Percentiles rank a stretch among this genome's conserved stretches.
phyloP scores from a whole-genome alignment of 2,113 vertebrate genomes.

The Opisthocomus hoazin region DNA sequence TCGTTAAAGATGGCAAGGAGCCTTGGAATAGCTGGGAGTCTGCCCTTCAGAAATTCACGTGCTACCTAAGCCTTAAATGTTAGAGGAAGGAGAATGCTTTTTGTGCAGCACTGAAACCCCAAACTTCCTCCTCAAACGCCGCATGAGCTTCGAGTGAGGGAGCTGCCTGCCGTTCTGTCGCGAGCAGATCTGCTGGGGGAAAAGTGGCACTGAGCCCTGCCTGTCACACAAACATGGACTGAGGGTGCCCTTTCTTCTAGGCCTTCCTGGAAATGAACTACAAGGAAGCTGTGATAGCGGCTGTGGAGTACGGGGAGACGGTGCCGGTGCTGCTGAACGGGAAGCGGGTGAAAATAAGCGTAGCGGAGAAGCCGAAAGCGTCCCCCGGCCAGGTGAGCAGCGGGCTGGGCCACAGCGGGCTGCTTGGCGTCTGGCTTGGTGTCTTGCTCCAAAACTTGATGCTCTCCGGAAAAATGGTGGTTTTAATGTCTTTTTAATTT shows the following conservation, averaged over 20 bases:
- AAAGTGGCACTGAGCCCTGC: neutral
- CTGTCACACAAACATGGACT: neutral
- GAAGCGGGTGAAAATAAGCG: constrained; percentile 56
- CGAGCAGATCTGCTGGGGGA: neutral
- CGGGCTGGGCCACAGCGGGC: too few relatives aligned
- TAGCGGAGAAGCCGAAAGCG: constrained; percentile 50
- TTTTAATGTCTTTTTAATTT: neutral
- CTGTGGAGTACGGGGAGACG: constrained; percentile 64
- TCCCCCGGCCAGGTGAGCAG: neutral
- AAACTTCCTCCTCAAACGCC: neutral
- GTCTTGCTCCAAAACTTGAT: neutral
- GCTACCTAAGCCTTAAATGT: neutral
- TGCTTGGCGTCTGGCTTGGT: too few relatives aligned
- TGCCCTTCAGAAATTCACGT: neutral
- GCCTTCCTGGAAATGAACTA: constrained; percentile 77
- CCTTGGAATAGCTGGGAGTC: neutral
- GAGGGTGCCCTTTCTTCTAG: constrained; percentile 13
- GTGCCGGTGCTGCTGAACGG: constrained; percentile 68
- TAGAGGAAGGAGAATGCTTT: neutral
- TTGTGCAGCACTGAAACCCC: neutral
- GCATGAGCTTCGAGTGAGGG: rapidly evolving
- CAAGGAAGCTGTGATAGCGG: constrained; percentile 66
- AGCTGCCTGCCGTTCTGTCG: rapidly evolving
- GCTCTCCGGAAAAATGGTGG: neutral
- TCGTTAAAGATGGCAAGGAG: neutral